phyloP scores from a whole-genome alignment of 2,113 vertebrate species.

The Leptobrachium leishanense region DNA sequence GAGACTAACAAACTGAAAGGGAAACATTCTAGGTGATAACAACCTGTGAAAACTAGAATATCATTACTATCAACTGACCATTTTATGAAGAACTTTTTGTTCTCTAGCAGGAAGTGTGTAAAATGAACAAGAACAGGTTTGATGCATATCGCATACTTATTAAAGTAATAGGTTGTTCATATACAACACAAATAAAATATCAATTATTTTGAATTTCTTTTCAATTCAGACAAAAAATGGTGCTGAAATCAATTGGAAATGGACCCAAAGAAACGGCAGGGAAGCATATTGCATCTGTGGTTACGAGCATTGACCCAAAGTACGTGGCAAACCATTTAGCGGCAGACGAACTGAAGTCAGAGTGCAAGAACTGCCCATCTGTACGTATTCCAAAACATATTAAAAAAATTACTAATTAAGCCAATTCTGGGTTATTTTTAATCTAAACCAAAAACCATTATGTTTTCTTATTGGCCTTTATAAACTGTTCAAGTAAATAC shows the following conservation, averaged over 20 bases:
- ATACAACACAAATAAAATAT: no score
- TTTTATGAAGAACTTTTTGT: no score
- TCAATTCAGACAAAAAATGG: constrained; percentile 78
- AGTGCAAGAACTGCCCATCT: constrained; percentile 80
- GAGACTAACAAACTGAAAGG: no score
- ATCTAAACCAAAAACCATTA: not conserved
- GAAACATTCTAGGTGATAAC: no score
- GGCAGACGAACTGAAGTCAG: constrained; percentile 69
- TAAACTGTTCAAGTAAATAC: no score
- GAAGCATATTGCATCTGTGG: constrained; percentile 71
- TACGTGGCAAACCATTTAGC: constrained; percentile 75
- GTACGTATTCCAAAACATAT: constrained; percentile 68
- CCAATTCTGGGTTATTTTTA: not conserved
- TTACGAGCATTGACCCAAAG: constrained; percentile 79
- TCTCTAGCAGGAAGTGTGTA: no score
- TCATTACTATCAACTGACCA: no score
- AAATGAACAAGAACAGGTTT: no score
- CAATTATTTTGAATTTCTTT: not conserved
- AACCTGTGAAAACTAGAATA: no score
- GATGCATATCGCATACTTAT: no score
- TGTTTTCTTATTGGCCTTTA: no score
- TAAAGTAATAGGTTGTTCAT: no score
- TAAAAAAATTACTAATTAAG: not conserved
- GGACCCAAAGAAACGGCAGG: constrained; percentile 75
- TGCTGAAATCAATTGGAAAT: constrained; percentile 70